Conservation (phyloP, 2,113 vertebrate genomes). For the Argyrosomus japonicus region DNA sequence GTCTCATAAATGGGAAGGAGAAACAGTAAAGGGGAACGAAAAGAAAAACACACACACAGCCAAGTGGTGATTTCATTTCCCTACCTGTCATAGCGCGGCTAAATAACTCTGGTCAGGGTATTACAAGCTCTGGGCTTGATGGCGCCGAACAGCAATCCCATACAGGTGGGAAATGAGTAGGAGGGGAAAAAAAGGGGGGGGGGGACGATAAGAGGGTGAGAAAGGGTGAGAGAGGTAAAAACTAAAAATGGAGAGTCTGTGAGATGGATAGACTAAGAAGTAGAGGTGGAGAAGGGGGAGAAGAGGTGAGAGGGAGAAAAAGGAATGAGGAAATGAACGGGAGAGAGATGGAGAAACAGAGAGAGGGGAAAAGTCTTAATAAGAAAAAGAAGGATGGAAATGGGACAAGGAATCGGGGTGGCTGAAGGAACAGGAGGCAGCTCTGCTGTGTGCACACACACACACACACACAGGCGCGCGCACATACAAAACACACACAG, state of each 20-base stretch:
- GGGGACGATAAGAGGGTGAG: slow-evolving; percentile 43
- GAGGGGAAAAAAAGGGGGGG: slow-evolving; percentile 25
- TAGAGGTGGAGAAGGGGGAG: not conserved
- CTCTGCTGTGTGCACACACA: slow-evolving; percentile 15
- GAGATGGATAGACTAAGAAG: slow-evolving; percentile 45
- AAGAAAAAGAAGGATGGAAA: slow-evolving; percentile 60
- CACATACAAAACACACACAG: slow-evolving; percentile 22
- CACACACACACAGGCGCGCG: slow-evolving; percentile 9
- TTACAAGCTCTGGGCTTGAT: slow-evolving; percentile 63
- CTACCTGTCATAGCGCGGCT: slow-evolving; percentile 73
- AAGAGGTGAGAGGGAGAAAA: not conserved
- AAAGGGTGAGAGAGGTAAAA: slow-evolving; percentile 12
- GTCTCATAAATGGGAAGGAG: slow-evolving; percentile 71
- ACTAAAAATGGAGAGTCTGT: slow-evolving; percentile 41
- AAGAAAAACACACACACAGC: slow-evolving; percentile 56
- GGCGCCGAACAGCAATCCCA: slow-evolving; percentile 66
- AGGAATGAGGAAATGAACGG: slow-evolving; percentile 21
- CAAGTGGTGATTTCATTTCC: slow-evolving; percentile 79
- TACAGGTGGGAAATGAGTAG: slow-evolving; percentile 74
- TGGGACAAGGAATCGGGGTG: slow-evolving; percentile 31
- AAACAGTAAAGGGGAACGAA: slow-evolving; percentile 69
- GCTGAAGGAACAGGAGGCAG: slow-evolving; percentile 53
- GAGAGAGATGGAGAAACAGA: slow-evolving; percentile 36
- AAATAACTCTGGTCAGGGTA: slow-evolving; percentile 78
- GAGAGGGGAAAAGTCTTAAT: slow-evolving; percentile 39